Percentiles rank a stretch among this genome's conserved stretches.
Evolutionary conservation across 1,140 invertebrate species (phyloP).

Genomic region (Nebria ingens): DNA sequence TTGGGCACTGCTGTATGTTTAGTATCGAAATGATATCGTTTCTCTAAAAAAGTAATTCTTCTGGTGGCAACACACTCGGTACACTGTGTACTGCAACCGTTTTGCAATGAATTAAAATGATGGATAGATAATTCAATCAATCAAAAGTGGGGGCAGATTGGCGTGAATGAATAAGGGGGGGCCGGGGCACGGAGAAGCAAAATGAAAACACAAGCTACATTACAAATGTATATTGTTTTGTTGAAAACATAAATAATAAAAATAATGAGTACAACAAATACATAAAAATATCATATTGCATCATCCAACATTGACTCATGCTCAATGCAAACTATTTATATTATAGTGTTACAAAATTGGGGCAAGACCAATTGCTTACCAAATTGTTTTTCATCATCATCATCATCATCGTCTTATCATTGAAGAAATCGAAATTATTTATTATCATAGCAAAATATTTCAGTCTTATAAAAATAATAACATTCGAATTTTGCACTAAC

Average conservation of each 20-base stretch:
- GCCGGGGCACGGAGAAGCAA: constrained; percentile 5
- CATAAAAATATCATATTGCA: constrained; percentile 9
- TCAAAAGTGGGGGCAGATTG: neutral
- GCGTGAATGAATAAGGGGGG: constrained; percentile 2
- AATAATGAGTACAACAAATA: constrained; percentile 9
- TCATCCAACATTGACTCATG: constrained; percentile 9
- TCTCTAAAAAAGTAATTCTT: no score
- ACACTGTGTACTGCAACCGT: constrained; percentile 3
- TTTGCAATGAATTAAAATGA: neutral
- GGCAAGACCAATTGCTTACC: constrained; percentile 7
- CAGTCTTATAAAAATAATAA: constrained; percentile 4
- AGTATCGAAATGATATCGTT: no score
- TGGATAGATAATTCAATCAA: neutral
- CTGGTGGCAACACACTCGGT: constrained; percentile 5
- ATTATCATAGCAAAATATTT: neutral
- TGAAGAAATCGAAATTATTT: constrained; percentile 1
- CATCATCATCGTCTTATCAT: constrained; percentile 1
- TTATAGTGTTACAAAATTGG: constrained; percentile 6
- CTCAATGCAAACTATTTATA: constrained; percentile 9
- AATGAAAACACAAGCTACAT: constrained; percentile 6
- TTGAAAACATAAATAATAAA: constrained; percentile 10
- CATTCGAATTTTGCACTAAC: constrained; percentile 6
- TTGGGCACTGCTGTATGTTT: neutral
- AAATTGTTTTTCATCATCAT: neutral
- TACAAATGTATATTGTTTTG: constrained; percentile 9